Evolutionary conservation across 2,888 invertebrate species (phyloP), one percentile per base, ranked within the genome.

Genomic region (Agrilus biguttatus): DNA sequence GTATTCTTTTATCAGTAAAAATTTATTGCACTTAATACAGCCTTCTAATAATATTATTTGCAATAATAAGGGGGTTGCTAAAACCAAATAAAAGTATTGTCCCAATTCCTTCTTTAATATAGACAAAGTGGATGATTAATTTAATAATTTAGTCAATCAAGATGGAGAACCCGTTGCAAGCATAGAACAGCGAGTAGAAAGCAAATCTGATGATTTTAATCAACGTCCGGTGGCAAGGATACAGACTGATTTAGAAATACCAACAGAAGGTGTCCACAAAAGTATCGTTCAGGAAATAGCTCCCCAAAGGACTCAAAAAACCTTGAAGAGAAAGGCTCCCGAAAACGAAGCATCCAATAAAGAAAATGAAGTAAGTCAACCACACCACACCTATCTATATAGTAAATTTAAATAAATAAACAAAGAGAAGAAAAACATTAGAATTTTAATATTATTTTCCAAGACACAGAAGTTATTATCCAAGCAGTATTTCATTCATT

Each of bases 231-330:
- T 57, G 0, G 63, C 73, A 1, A 71, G 69, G 48, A 64, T 73
- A 0, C 68, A 70, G 45, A 68, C 75, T 0, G 71, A 74, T 46
- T 59, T 77, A 10, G 75, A 77, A 44, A 68, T 77, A 36, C 77
- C 77, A 0, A 59, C 69, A 0, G 68, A 72, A 48, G 74, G 72
- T 6, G 68, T 77, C 12, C 78, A 77, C 52, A 67, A 68, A 36
- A 69, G 70, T 35, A 50, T 73, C 7, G 63, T 67, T 2, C 71
- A 74, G 47, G 69, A 72, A 23, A 44, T 55, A 13, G 47, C 51
- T 35, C 47, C 48, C 1, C 48, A 53, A 13, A 49, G 45, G 23
- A 39, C 44, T 17, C 41, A 45, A 28, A 38, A 55, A 40, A 60
- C 55, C 49, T 60, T 52, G 36, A 61, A 57, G 51, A 63, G 73